Conservation (phyloP, 2,797 vertebrate species). For the Pipistrellus pygmaeus region DNA sequence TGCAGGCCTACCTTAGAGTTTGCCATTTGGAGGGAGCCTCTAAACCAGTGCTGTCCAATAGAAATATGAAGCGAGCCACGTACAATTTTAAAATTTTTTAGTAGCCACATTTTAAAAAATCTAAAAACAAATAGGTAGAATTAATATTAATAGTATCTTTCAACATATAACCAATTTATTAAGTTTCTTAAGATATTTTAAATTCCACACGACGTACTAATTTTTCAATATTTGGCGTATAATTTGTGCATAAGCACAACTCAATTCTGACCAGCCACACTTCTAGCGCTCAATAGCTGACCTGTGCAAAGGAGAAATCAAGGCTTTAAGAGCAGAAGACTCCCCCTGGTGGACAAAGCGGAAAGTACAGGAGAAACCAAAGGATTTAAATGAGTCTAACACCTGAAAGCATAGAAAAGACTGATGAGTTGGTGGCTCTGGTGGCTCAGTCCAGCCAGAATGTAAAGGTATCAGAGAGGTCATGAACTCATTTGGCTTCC, state of each 20-base stretch:
- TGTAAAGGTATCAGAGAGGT: not conserved
- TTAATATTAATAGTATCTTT: slow-evolving; percentile 6
- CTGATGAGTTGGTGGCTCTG: rapidly evolving
- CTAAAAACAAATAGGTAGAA: not conserved
- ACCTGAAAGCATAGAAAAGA: not conserved
- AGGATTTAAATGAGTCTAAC: not conserved
- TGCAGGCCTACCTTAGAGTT: not conserved
- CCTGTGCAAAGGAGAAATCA: too few relatives aligned
- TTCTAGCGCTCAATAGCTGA: rapidly evolving
- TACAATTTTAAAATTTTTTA: not conserved
- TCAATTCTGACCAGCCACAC: not conserved
- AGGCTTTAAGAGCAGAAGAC: not conserved
- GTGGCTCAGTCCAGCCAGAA: not conserved
- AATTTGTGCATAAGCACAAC: not conserved
- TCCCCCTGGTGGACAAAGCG: slow-evolving; percentile 22
- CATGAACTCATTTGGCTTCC: too few relatives aligned
- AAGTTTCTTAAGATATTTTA: not conserved
- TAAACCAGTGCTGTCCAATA: not conserved
- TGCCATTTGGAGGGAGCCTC: not conserved
- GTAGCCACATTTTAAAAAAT: not conserved
- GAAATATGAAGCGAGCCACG: not conserved
- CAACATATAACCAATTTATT: not conserved
- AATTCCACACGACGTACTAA: not conserved
- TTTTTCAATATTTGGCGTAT: not conserved
- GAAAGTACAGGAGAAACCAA: not conserved